A percentile compares a stretch with the other conserved stretches of the same genome.
Evolutionary conservation across 2,113 vertebrate species (phyloP).

Genomic region (Phoenicopterus ruber): DNA sequence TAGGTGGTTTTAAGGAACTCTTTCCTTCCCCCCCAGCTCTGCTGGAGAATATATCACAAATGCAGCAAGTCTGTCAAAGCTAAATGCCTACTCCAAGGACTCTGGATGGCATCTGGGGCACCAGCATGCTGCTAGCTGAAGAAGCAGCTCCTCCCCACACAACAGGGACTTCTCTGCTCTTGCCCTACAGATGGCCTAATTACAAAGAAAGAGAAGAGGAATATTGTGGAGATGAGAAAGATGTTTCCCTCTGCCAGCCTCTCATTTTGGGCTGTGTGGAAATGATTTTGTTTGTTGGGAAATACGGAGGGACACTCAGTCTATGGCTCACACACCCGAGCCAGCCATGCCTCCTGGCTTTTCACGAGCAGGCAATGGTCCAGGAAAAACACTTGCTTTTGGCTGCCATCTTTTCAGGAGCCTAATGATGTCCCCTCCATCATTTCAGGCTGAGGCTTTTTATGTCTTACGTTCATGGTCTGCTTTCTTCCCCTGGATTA

Average conservation of each 20-base stretch:
- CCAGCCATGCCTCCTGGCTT: background rate
- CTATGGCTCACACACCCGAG: rapidly evolving
- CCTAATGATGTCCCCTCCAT: background rate
- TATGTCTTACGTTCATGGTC: background rate
- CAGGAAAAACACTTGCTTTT: background rate
- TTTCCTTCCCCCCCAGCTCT: background rate
- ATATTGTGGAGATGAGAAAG: background rate
- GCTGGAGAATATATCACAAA: background rate
- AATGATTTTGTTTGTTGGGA: background rate
- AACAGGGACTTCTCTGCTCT: background rate
- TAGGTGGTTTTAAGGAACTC: background rate
- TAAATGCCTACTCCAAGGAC: background rate
- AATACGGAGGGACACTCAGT: background rate
- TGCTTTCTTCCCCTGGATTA: background rate
- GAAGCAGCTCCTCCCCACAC: background rate
- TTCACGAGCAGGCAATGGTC: background rate
- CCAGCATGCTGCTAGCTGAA: background rate
- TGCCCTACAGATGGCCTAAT: background rate
- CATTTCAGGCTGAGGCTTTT: background rate
- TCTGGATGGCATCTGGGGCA: background rate
- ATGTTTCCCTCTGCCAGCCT: background rate
- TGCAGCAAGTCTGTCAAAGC: background rate
- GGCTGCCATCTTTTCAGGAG: background rate
- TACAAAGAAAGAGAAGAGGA: background rate
- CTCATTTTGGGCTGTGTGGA: background rate